Percentiles rank a stretch among this genome's conserved stretches.
Conservation (phyloP, 2,113 vertebrate genomes). For the Ptilorrhoa leucosticta region DNA sequence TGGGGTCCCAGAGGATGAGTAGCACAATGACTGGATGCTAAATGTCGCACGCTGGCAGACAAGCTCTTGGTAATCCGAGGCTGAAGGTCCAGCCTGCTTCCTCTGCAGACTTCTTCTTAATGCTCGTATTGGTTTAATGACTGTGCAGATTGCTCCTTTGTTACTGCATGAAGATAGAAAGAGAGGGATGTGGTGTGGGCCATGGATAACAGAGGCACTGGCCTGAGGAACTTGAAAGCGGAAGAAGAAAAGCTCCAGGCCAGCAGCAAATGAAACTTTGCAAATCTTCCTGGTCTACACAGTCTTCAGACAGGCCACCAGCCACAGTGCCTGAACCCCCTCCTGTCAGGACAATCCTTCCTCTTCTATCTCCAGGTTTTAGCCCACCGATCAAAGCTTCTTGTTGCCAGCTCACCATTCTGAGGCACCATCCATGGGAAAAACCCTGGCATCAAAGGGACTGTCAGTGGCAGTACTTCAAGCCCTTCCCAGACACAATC, state of each 20-base stretch:
- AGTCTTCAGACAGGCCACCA: not conserved
- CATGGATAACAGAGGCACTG: not conserved
- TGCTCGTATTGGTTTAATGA: not conserved
- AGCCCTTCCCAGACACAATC: not conserved
- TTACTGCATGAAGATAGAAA: not conserved
- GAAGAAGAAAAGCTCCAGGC: not conserved
- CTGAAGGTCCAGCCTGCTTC: not conserved
- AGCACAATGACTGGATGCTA: not conserved
- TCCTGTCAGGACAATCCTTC: not conserved
- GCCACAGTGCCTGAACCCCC: not conserved
- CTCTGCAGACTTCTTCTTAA: not conserved
- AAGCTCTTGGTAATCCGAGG: not conserved
- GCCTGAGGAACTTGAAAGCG: not conserved
- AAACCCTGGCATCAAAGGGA: accelerated
- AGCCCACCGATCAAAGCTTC: not conserved
- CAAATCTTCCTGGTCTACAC: not conserved
- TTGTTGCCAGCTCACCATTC: not conserved
- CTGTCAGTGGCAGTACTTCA: not conserved
- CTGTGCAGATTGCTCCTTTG: not conserved
- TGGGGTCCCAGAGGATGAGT: not conserved
- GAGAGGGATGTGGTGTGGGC: not conserved
- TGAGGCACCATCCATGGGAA: not conserved
- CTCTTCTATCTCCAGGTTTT: not conserved
- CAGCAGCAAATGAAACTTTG: not conserved
- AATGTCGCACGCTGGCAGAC: not conserved